Evolutionary conservation across 2,797 vertebrate genomes (phyloP).

Genomic region (Pterois miles): DNA sequence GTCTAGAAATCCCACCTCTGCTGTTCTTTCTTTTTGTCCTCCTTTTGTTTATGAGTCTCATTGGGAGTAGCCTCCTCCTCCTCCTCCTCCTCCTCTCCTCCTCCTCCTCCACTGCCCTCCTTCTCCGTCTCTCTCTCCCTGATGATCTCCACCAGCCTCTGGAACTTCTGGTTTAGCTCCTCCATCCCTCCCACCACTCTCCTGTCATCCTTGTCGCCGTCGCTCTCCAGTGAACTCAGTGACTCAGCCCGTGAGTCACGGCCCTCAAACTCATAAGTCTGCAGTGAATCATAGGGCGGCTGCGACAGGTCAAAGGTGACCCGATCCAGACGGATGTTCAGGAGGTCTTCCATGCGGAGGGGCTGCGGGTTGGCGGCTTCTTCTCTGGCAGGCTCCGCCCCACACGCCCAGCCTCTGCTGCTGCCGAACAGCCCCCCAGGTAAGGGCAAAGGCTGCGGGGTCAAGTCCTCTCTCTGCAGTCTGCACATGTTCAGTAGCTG

Average conservation of each 20-base stretch:
- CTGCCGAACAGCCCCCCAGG: slow-evolving; percentile 65
- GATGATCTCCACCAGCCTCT: slow-evolving; percentile 89
- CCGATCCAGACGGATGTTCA: slow-evolving; percentile 86
- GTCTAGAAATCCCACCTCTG: slow-evolving; percentile 76
- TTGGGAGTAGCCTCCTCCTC: background rate
- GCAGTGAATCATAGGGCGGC: slow-evolving; percentile 93
- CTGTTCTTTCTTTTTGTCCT: slow-evolving; percentile 51
- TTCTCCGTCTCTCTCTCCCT: slow-evolving; percentile 73
- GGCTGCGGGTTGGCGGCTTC: slow-evolving; percentile 66
- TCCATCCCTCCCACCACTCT: slow-evolving; percentile 70
- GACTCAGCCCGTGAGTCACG: slow-evolving; percentile 88
- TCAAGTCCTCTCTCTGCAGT: slow-evolving; percentile 76
- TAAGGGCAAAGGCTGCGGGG: slow-evolving; percentile 71
- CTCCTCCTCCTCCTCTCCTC: background rate
- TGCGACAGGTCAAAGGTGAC: slow-evolving; percentile 90
- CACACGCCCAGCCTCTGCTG: slow-evolving; percentile 49
- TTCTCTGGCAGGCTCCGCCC: slow-evolving; percentile 24
- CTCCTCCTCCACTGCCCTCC: slow-evolving; percentile 16
- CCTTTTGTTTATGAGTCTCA: slow-evolving; percentile 51
- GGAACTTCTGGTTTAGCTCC: slow-evolving; percentile 89
- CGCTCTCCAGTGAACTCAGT: slow-evolving; percentile 87
- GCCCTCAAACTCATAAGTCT: slow-evolving; percentile 93
- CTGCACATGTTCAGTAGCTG: slow-evolving; percentile 73
- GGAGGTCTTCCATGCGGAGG: slow-evolving; percentile 86
- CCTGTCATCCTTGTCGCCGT: slow-evolving; percentile 75